Evolutionary conservation across 2,888 invertebrate genomes (phyloP).

Genomic region (Ferdinandea cuprea): DNA sequence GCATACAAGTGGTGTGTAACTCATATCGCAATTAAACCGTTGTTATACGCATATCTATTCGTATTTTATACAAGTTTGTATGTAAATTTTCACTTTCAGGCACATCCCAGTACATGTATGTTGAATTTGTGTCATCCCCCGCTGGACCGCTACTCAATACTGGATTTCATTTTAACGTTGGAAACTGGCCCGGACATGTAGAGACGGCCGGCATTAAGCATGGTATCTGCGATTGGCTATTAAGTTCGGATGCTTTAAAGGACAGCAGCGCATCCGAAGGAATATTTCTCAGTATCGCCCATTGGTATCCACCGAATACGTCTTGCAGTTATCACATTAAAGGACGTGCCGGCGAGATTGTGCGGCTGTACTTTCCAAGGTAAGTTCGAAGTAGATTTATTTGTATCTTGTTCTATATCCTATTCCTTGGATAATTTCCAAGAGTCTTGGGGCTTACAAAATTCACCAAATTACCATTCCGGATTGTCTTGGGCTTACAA

Average conservation of each 20-base stretch:
- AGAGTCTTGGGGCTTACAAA: too few species aligned
- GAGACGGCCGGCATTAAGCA: conserved; percentile 94
- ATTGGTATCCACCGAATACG: conserved; percentile 97
- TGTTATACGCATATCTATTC: conserved; percentile 9
- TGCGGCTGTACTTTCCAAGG: conserved; percentile 95
- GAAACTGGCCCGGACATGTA: conserved; percentile 96
- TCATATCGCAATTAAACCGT: conserved; percentile 50
- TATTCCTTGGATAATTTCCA: too few species aligned
- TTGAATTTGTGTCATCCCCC: conserved; percentile 94
- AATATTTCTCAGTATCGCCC: conserved; percentile 94
- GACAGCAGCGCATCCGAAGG: conserved; percentile 92
- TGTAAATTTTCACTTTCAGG: conserved; percentile 82
- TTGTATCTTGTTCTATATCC: too few species aligned
- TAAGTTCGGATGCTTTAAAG: conserved; percentile 91
- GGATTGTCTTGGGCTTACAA: too few species aligned
- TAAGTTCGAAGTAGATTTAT: conserved; percentile 78
- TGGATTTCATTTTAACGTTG: conserved; percentile 97
- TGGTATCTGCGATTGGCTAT: conserved; percentile 94
- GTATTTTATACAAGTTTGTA: background rate
- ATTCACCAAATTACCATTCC: too few species aligned
- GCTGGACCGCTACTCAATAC: conserved; percentile 95
- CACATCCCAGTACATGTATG: conserved; percentile 93
- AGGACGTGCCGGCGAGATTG: conserved; percentile 93
- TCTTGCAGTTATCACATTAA: conserved; percentile 95
- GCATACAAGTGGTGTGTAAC: conserved; percentile 33